These are phyloP conservation scores for Pseudachorutes palmiensis DNA, from an alignment of 1,140 invertebrate species.

Conservation along the genomic window DNA sequence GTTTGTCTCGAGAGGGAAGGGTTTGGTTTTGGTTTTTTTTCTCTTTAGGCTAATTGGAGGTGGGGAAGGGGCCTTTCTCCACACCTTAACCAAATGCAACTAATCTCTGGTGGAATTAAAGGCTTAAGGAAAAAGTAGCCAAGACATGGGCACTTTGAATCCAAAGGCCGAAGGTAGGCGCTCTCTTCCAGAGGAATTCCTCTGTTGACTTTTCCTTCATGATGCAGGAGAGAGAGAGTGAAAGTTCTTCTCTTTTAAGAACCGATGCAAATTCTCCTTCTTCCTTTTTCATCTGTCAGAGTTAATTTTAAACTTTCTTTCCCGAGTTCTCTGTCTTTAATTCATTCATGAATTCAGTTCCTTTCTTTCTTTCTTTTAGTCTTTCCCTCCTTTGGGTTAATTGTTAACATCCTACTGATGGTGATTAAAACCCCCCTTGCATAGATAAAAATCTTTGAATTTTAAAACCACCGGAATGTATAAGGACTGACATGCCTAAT, in stretches of 20 bases:
- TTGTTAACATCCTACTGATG: conserved; percentile 4
- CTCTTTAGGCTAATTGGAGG: too few species aligned
- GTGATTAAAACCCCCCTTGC: background rate
- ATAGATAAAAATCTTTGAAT: background rate
- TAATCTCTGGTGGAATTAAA: too few species aligned
- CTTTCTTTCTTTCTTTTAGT: background rate
- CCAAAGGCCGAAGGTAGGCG: too few species aligned
- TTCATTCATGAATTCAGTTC: conserved; percentile 1
- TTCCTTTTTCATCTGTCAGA: background rate
- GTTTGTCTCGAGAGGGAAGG: too few species aligned
- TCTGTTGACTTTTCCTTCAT: background rate
- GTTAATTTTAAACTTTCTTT: conserved; percentile 1
- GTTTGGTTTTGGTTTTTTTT: background rate
- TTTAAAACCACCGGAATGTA: background rate
- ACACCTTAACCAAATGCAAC: too few species aligned
- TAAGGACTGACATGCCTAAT: too few species aligned
- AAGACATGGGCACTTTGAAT: too few species aligned
- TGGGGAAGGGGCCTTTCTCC: too few species aligned
- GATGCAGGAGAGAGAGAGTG: background rate
- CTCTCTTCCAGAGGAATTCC: too few species aligned
- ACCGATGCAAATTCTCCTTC: background rate
- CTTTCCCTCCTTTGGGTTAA: background rate
- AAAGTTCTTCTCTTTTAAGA: background rate
- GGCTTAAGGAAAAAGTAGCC: too few species aligned
- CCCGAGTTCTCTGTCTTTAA: background rate